These are phyloP conservation scores for Oceanodroma leucorhoa DNA, from an alignment of 2,797 vertebrate species.

Conservation along the genomic window DNA sequence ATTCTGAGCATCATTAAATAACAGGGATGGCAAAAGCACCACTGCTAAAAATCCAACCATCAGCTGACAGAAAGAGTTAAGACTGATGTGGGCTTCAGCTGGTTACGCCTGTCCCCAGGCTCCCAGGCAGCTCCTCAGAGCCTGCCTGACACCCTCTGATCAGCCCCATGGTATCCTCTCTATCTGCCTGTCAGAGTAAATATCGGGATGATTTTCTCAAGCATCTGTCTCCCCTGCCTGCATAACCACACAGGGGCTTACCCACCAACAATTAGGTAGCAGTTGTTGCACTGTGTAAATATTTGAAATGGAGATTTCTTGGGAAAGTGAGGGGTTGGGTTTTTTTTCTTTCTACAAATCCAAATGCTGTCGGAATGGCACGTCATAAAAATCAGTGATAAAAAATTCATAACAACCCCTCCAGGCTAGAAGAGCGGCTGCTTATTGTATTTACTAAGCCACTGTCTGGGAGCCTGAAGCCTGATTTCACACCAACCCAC, in stretches of 20 bases:
- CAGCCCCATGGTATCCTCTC: background rate
- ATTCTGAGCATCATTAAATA: background rate
- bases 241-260: background rate
- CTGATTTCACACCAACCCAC: conserved; percentile 49
- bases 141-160: background rate
- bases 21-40: background rate
- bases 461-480: conserved; percentile 21
- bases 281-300: background rate
- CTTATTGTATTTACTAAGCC: conserved; percentile 62
- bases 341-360: background rate
- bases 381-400: conserved; percentile 28
- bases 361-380: background rate
- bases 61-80: background rate
- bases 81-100: background rate
- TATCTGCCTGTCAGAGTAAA: background rate
- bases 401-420: conserved; percentile 51
- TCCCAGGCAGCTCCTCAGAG: background rate
- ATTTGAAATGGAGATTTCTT: conserved; percentile 25
- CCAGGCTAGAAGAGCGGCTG: conserved; percentile 11
- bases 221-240: background rate
- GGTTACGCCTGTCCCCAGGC: background rate
- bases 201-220: background rate
- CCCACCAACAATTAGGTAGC: background rate
- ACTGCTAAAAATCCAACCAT: background rate
- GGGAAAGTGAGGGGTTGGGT: background rate